phyloP scores from a whole-genome alignment of 2,113 vertebrate genomes.

The Mus spicilegus region DNA sequence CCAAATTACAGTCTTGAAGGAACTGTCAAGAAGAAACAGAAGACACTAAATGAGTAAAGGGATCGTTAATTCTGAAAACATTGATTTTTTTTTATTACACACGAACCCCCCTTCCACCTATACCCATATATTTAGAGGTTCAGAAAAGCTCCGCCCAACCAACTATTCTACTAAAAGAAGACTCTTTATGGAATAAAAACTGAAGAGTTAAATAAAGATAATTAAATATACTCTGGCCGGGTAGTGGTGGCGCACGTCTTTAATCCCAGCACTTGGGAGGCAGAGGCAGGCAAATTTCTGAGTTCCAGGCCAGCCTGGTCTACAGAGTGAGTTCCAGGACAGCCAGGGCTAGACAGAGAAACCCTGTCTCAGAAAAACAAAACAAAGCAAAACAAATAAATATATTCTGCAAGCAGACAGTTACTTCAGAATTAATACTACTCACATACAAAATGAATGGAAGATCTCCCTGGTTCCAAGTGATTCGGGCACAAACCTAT shows the following conservation, averaged over 20 bases:
- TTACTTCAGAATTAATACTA: constrained; percentile 4
- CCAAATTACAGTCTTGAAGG: constrained; percentile 54
- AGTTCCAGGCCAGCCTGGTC: no score
- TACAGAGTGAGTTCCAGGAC: no score
- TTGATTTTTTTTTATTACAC: background rate
- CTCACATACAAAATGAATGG: constrained; percentile 9
- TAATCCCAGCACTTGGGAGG: no score
- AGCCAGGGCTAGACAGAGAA: no score
- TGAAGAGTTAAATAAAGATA: background rate
- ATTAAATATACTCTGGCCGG: background rate
- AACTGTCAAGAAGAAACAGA: constrained; percentile 65
- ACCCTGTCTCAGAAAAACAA: no score
- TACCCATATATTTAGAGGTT: background rate
- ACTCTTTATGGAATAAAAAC: background rate
- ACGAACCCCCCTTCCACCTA: background rate
- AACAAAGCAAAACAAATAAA: background rate
- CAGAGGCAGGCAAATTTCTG: no score
- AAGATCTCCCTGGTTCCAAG: background rate
- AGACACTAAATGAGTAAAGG: constrained; percentile 14
- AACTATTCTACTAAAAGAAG: background rate
- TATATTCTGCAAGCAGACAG: background rate
- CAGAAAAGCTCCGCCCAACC: background rate
- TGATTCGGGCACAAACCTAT: background rate
- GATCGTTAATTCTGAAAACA: constrained; percentile 46
- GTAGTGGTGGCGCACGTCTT: no score